Conservation (phyloP, 2,113 vertebrate genomes). For the Myocastor coypus region DNA sequence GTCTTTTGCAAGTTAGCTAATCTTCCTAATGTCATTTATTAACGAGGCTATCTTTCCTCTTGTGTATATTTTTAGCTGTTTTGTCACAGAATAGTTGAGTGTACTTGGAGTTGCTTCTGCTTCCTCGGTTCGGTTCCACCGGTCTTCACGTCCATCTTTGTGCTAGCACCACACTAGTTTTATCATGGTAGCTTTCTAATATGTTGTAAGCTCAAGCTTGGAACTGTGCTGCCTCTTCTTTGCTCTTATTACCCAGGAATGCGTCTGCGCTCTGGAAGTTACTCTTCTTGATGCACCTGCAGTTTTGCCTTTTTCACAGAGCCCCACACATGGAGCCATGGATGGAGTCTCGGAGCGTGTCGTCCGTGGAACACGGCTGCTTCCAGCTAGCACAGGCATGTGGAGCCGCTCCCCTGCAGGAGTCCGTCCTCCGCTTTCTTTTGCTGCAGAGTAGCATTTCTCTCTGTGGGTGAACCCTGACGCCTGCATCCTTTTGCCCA, state of each 20-base stretch:
- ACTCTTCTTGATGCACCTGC: neutral
- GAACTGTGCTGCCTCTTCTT: neutral
- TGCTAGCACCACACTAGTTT: neutral
- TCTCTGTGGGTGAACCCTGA: neutral
- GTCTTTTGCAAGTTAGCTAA: neutral
- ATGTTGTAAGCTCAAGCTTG: neutral
- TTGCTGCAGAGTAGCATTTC: neutral
- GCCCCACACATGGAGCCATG: neutral
- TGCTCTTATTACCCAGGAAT: neutral
- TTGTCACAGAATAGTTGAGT: neutral
- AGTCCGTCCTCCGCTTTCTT: neutral
- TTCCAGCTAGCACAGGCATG: neutral
- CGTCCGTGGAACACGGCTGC: neutral
- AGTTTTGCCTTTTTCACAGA: neutral
- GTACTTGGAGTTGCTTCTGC: neutral
- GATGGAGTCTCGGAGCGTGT: fast-evolving
- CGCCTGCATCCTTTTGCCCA: neutral
- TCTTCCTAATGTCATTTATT: neutral
- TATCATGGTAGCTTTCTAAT: neutral
- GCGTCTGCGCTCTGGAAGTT: neutral
- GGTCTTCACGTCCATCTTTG: neutral
- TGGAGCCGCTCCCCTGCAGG: neutral
- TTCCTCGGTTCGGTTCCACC: neutral
- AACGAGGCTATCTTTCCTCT: neutral
- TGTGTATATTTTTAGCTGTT: neutral